A percentile compares a stretch with the other conserved stretches of the same genome.
phyloP scores from a whole-genome alignment of 2,797 vertebrate genomes.

The Coendou prehensilis region DNA sequence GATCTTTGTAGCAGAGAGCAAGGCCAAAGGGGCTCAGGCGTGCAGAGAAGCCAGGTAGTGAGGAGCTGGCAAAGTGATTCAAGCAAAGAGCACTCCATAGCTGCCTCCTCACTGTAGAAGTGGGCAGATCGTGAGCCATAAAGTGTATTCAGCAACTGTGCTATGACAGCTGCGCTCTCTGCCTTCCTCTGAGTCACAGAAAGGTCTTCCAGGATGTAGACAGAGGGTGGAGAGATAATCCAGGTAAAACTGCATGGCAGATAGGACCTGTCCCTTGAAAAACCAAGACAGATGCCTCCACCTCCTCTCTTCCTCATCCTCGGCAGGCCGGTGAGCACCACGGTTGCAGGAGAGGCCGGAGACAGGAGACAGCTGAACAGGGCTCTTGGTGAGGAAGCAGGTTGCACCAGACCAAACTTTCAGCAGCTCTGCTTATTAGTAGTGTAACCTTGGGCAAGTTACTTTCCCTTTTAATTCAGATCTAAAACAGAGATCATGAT shows the following conservation, averaged over 20 bases:
- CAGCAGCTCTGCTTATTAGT: neutral
- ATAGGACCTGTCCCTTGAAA: neutral
- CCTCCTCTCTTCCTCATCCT: neutral
- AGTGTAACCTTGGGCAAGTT: too few species aligned
- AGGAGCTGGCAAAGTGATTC: neutral
- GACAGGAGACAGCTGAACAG: neutral
- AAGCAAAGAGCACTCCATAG: neutral
- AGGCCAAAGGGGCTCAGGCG: neutral
- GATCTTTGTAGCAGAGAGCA: neutral
- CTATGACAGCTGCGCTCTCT: too few species aligned
- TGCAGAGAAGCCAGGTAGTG: too few species aligned
- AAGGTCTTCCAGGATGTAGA: neutral
- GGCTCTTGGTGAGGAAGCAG: neutral
- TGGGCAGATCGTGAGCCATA: neutral
- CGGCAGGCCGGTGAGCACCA: neutral
- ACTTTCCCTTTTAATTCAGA: neutral
- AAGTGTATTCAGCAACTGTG: too few species aligned
- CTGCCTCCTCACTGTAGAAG: neutral
- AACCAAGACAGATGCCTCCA: neutral
- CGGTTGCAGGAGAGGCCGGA: rapidly evolving
- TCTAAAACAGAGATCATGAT: neutral
- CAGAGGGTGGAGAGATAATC: neutral
- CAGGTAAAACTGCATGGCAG: too few species aligned
- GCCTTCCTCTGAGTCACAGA: neutral
- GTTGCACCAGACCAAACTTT: too few species aligned